phyloP scores from a whole-genome alignment of 2,797 vertebrate species.

The Takifugu ocellatus region DNA sequence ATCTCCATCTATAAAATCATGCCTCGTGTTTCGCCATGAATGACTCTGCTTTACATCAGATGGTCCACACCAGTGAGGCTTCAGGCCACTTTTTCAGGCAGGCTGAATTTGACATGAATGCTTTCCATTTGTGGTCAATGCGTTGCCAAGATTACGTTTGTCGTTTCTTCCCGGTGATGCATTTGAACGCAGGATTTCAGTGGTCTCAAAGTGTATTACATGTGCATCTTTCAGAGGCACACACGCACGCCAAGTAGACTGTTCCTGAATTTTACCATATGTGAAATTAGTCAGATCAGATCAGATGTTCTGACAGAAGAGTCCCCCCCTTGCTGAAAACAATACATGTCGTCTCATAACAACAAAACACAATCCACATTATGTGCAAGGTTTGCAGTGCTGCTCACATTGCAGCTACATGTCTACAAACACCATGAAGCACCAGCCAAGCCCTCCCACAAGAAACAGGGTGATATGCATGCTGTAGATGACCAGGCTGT shows the following conservation, averaged over 20 bases:
- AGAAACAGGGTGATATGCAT: constrained; percentile 98
- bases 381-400: background rate
- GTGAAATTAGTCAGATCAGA: constrained; percentile 17
- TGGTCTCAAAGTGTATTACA: background rate
- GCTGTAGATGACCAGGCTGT: constrained; percentile 93
- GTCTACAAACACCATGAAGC: constrained; percentile 99
- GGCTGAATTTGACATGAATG: constrained; percentile 27
- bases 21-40: constrained; percentile 31
- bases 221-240: background rate
- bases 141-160: constrained; percentile 6
- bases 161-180: constrained; percentile 3
- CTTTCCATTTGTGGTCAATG: constrained; percentile 23
- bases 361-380: constrained; percentile 13
- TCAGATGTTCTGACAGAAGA: background rate
- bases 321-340: too few species aligned
- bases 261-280: constrained; percentile 12
- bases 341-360: constrained; percentile 1
- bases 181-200: background rate
- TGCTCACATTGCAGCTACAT: constrained; percentile 78
- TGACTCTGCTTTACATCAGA: constrained; percentile 27
- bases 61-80: constrained; percentile 33
- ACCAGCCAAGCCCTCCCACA: constrained; percentile 95
- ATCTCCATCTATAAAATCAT: constrained; percentile 1
- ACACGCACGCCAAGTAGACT: constrained; percentile 10
- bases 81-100: constrained; percentile 31